Base-by-base conservation (phyloP, 2,797 vertebrate species). In the Sebastes elongatus region DNA sequence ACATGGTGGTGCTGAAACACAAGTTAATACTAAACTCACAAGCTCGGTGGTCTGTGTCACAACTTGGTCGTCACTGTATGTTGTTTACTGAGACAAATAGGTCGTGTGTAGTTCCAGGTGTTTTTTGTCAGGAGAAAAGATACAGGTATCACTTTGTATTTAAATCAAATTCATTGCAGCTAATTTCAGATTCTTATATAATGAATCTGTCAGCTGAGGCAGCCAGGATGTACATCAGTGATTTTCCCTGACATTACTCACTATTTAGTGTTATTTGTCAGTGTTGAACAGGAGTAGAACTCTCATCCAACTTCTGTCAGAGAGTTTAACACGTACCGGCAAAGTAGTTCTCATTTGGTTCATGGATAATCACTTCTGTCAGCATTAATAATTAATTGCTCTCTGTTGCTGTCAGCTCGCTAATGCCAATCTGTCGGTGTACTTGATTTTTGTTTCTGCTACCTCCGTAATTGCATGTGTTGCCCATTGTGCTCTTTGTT, bases 351-450 rank as follows among this genome's bases (percentile, higher is more conserved):
- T 84, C 80, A 76, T 86, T 78, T 82, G 79, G 73, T 71, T 90
- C 35, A n/a, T 35, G 69, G 76, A 60, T 80, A 74, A 87, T 86
- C 68, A 75, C 10, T 71, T 82, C 78, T 86, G 86, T 83, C 76
- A 69, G 78, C 62, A 76, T 88, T 84, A 84, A 84, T 86, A 88
- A 86, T 82, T 13, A 72, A 88, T 85, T 61, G 60, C 53, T 80
- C 71, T 74, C 38, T 77, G 74, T 74, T 78, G 74, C 71, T 85
- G 80, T 81, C 85, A 79, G 76, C 60, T 74, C 1, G 2, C 76
- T 83, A 83, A 83, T 84, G 71, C 74, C 79, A 79, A 62, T 81
- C 82, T 88, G 83, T 90, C 68, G 1, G 56, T 68, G 60, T 27
- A 38, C 76, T 85, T 49, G 61, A 82, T 80, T 84, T 87, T 74